Conservation (phyloP, 2,113 vertebrate species). For the Emberiza fucata region DNA sequence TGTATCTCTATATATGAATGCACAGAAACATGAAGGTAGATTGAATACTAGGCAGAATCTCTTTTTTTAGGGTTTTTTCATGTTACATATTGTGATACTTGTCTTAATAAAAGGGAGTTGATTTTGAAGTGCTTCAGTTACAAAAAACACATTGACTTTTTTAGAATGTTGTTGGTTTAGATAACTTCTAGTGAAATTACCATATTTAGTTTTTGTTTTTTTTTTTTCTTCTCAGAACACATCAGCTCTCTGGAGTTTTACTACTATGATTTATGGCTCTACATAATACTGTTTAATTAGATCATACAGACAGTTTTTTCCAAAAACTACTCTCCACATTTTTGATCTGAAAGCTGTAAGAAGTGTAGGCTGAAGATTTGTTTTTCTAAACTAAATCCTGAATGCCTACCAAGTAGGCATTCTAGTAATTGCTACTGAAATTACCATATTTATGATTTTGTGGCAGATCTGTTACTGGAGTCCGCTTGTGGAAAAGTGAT, state of each 20-base stretch:
- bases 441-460: neutral
- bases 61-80: accelerated
- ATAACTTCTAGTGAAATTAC: neutral
- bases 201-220: neutral
- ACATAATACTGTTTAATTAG: neutral
- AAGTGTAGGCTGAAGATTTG: neutral
- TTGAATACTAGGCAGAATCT: neutral
- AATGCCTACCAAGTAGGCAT: neutral
- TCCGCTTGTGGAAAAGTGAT: neutral
- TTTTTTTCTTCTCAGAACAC: neutral
- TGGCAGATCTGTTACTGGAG: neutral
- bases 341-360: neutral
- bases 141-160: neutral
- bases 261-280: neutral
- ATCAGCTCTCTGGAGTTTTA: neutral
- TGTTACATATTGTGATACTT: neutral
- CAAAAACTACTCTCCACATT: neutral
- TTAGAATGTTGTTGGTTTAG: neutral
- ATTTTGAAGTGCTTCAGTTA: neutral
- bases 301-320: neutral
- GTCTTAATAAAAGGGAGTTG: neutral
- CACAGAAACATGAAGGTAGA: neutral
- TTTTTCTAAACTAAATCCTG: neutral
- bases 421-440: neutral
- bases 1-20: neutral